Percentiles rank a stretch among this genome's conserved stretches.
Evolutionary conservation across 2,888 invertebrate species (phyloP).

Genomic region (Drosophila paramelanica): DNA sequence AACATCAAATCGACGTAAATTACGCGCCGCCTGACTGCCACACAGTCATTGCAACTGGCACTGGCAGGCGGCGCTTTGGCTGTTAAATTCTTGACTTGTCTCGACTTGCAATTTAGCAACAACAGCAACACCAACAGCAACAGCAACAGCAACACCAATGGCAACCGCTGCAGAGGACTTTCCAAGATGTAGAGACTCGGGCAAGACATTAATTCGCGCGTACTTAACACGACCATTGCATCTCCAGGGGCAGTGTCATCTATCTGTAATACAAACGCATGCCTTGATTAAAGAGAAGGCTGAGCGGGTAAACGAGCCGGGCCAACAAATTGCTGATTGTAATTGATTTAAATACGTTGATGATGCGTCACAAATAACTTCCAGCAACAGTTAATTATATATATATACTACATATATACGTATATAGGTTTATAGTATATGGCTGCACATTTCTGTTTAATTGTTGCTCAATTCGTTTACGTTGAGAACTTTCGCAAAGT

Average conservation of each 20-base stretch:
- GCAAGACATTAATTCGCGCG: conserved; percentile 80
- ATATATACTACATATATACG: background rate
- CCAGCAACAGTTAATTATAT: conserved; percentile 51
- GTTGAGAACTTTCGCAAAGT: conserved; percentile 59
- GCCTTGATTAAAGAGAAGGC: conserved; percentile 55
- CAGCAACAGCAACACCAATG: conserved; percentile 37
- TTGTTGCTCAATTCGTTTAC: conserved; percentile 44
- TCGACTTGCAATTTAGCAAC: conserved; percentile 57
- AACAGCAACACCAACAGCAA: conserved; percentile 38
- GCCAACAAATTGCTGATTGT: conserved; percentile 79
- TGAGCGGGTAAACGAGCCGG: conserved; percentile 12
- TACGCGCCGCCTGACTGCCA: conserved; percentile 69
- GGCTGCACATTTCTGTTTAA: conserved; percentile 49
- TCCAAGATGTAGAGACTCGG: conserved; percentile 73
- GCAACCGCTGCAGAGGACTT: conserved; percentile 53
- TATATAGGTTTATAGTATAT: conserved; percentile 40
- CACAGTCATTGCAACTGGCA: conserved; percentile 37
- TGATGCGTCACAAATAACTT: conserved; percentile 82
- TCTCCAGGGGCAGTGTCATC: conserved; percentile 50
- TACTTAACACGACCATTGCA: conserved; percentile 70
- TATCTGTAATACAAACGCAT: conserved; percentile 78
- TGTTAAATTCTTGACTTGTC: conserved; percentile 75
- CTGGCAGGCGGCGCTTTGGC: conserved; percentile 75
- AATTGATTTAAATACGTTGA: conserved; percentile 83
- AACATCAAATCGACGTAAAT: conserved; percentile 80